phyloP scores from a whole-genome alignment of 2,888 invertebrate species.

The Tridacna crocea region DNA sequence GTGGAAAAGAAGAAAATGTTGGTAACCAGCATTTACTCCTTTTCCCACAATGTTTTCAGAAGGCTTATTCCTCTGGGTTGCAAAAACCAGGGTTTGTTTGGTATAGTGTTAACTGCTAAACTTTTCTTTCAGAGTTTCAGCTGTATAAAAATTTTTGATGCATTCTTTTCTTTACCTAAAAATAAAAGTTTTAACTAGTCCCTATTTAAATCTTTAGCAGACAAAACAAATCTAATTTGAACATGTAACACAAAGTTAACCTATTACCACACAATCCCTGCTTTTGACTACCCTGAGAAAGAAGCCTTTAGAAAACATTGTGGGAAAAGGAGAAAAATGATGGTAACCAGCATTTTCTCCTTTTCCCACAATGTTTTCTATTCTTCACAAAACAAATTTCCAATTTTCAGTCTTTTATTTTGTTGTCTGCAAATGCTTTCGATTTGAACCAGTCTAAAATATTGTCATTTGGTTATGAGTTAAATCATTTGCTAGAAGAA shows the following conservation, averaged over 20 bases:
- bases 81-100: no score
- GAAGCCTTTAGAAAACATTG: not conserved
- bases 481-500: no score
- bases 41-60: not conserved
- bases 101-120: no score
- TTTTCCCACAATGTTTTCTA: not conserved
- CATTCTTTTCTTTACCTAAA: no score
- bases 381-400: not conserved
- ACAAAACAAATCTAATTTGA: no score
- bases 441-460: not conserved
- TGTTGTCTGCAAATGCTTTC: not conserved
- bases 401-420: not conserved
- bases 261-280: no score
- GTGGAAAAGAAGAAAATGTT: not conserved
- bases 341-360: not conserved
- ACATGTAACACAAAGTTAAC: not conserved
- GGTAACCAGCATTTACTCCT: not conserved
- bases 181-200: no score
- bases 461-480: not conserved
- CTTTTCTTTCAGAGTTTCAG: no score
- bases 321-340: not conserved
- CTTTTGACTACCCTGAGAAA: not conserved
- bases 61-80: no score
- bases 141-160: no score
- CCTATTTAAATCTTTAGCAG: no score